phyloP scores from a whole-genome alignment of 1,140 invertebrate genomes.

The Anastrepha ludens region DNA sequence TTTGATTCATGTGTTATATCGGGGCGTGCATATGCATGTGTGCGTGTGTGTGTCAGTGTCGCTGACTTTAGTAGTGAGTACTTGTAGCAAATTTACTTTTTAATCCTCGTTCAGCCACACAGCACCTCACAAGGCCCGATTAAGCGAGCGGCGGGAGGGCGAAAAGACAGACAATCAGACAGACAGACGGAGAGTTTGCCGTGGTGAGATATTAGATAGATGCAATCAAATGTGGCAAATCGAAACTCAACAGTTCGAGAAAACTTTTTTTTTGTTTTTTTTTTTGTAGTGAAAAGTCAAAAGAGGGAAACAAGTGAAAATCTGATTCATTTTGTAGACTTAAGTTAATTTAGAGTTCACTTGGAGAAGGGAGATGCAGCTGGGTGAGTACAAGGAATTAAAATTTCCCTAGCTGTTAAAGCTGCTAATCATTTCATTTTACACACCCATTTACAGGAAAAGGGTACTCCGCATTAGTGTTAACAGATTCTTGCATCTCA shows the following conservation, averaged over 20 bases:
- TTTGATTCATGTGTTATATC: conserved; percentile 47
- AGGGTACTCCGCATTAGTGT: too few relatives aligned
- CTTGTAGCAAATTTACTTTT: conserved; percentile 2
- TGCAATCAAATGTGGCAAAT: conserved; percentile 51
- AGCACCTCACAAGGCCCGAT: background rate
- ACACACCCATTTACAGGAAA: too few relatives aligned
- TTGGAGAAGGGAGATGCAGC: too few relatives aligned
- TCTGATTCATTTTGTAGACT: background rate
- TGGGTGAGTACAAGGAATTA: too few relatives aligned
- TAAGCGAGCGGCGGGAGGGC: background rate
- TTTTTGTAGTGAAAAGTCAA: background rate
- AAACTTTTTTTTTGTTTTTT: background rate
- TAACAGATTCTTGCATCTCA: too few relatives aligned
- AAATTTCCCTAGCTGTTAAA: too few relatives aligned
- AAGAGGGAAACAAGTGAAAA: background rate
- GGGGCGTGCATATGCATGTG: background rate
- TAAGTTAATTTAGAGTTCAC: background rate
- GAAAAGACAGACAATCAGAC: background rate
- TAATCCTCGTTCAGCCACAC: background rate
- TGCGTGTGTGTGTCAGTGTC: background rate
- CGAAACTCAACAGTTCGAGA: conserved; percentile 37
- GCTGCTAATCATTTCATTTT: too few relatives aligned
- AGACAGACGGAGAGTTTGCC: background rate
- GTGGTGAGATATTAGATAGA: conserved; percentile 43
- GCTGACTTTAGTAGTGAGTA: background rate